Evolutionary conservation across 2,888 invertebrate species (phyloP), one percentile per base, ranked within the genome.

Genomic region (Erpobdella octoculata): DNA sequence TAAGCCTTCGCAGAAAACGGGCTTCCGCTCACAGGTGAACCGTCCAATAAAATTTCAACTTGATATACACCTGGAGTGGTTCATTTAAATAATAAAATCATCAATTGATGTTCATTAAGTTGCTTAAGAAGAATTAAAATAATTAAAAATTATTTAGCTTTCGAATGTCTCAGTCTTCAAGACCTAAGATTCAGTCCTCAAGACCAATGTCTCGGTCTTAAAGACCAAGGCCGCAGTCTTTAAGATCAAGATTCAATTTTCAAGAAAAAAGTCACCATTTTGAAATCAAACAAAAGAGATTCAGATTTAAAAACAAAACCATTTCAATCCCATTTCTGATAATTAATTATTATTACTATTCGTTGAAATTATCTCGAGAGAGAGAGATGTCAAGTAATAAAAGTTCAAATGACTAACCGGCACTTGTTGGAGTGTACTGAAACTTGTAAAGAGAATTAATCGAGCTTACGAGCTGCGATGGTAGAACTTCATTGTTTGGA

Each of bases 1-100:
- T 80, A 98, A 9, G 94, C 95, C 82, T 96, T 95, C 71, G 94
- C 90, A 36, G 93, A 86, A 83, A 96, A 96, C 18, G 97, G 97
- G 81, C 93, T 93, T 65, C 95, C 96, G 81, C 91, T 92, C 0
- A 96, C 79, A 33, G 81, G 80, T 25, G 76, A 90, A 33, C 80
- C 82, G 65, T 78, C 80, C 77, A 80, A 82, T 70, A 77, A 74
- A 25, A 85, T 79, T 28, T 80, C 78, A 64, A 85, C 81, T 31
- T 76, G 79, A 77, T 85, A 82, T 71, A 92, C 93, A 71, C 82
- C 82, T 81, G 76, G 0, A n/a, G 28, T 62, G 8, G 35, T 31
- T 28, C 12, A 15, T 41, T 41, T 41, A 41, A 15, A 41, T 12
- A 15, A 15, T 41, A 18, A 18, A 41, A 41, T 15, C 46, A 15